These are phyloP conservation scores for Valencia hispanica DNA, from an alignment of 2,797 vertebrate genomes.

Conservation along the genomic window DNA sequence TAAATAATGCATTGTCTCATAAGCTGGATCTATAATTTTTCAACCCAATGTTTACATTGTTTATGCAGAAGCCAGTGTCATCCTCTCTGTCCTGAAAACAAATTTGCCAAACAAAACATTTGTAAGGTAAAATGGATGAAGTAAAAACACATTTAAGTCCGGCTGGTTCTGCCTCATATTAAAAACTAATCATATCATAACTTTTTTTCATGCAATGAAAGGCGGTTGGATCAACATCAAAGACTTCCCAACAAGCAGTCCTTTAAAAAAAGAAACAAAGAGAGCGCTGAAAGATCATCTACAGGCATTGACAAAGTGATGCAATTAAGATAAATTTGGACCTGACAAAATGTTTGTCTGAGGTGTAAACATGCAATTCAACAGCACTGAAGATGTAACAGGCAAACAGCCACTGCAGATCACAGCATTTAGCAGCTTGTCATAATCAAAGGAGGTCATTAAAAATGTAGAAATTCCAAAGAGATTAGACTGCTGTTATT, in stretches of 20 bases:
- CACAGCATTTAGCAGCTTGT: conserved; percentile 66
- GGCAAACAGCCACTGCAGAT: conserved; percentile 44
- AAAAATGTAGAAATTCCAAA: conserved; percentile 46
- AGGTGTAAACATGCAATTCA: conserved; percentile 76
- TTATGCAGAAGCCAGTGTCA: background rate
- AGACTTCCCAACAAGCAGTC: background rate
- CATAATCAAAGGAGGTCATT: conserved; percentile 61
- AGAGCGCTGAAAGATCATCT: conserved; percentile 47
- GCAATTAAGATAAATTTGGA: conserved; percentile 68
- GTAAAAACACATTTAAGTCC: conserved; percentile 9
- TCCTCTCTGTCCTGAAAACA: background rate
- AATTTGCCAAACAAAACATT: conserved; percentile 9
- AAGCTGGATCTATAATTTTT: background rate
- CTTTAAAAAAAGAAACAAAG: conserved; percentile 35
- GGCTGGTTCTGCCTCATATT: conserved; percentile 3
- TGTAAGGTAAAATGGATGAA: conserved; percentile 6
- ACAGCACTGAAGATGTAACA: conserved; percentile 43
- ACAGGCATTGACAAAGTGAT: conserved; percentile 65
- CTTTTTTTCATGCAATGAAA: conserved; percentile 39
- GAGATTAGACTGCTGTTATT: conserved; percentile 32
- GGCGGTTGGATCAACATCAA: conserved; percentile 43
- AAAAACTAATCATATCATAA: conserved; percentile 35
- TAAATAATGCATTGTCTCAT: background rate
- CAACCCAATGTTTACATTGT: background rate
- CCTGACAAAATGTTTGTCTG: conserved; percentile 73